phyloP scores from a whole-genome alignment of 2,797 vertebrate genomes.

The Falco naumanni region DNA sequence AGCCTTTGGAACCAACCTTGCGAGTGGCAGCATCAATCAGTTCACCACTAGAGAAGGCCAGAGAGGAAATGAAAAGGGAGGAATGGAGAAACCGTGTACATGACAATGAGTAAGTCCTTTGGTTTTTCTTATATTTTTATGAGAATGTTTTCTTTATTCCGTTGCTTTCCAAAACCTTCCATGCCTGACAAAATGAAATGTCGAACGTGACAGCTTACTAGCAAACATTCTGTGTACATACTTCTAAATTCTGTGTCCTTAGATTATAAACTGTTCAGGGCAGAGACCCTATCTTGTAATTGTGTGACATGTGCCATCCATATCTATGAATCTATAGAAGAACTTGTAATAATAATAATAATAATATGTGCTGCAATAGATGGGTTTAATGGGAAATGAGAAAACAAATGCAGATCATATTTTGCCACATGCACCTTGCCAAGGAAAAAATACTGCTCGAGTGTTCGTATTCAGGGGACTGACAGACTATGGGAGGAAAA shows the following conservation, averaged over 20 bases:
- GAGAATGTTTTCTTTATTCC: constrained; percentile 5
- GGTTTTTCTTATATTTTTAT: background rate
- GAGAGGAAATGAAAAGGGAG: constrained; percentile 69
- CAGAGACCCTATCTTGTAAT: constrained; percentile 36
- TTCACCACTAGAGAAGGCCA: constrained; percentile 76
- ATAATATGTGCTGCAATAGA: constrained; percentile 12
- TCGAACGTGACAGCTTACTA: constrained; percentile 34
- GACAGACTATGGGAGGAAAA: background rate
- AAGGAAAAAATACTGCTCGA: background rate
- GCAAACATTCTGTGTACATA: constrained; percentile 1
- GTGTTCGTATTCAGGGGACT: background rate
- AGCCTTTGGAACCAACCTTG: constrained; percentile 83
- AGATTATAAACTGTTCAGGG: constrained; percentile 23
- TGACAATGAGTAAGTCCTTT: constrained; percentile 77
- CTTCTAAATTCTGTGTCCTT: constrained; percentile 27
- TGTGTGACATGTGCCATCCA: constrained; percentile 6
- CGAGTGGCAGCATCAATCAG: constrained; percentile 80
- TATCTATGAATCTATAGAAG: background rate
- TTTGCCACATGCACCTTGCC: background rate
- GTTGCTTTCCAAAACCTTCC: background rate
- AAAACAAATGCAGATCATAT: constrained; percentile 26
- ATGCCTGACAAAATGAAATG: constrained; percentile 36
- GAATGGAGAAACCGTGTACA: constrained; percentile 70
- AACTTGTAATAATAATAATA: background rate
- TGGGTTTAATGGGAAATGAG: background rate